Evolutionary conservation across 2,888 invertebrate genomes (phyloP), one percentile per base, ranked within the genome.

Genomic region (Synergus umbraculus): DNA sequence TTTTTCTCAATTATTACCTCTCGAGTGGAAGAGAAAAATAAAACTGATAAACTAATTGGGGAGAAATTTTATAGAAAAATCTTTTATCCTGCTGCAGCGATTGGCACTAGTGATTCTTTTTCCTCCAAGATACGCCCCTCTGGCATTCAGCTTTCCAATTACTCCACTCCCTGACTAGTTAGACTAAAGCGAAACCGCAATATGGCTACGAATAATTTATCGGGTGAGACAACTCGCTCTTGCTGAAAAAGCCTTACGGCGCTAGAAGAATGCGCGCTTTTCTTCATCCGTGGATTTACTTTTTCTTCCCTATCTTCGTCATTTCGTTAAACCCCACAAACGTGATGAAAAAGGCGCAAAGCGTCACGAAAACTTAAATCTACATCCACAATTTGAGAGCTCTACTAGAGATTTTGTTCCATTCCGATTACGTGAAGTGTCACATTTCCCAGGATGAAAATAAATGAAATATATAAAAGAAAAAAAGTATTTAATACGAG

Each of bases 141-240:
- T 69, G 69, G 69, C 69, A 69, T 69, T 69, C 69, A 69, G 49
- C 49, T 69, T 69, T 69, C 69, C 69, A 69, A 69, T 69, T 49
- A 69, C 69, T 69, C 29, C 69, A 69, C 69, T 69, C 49, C 69
- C 46, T 69, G 69, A 49, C 69, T 69, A 69, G 69, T 69, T 49
- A 69, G 69, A 69, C 69, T 69, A 49, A 67, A 67, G 67, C 67
- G 67, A 49, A 46, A 69, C 69, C 69, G 49, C 69, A 69, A 49
- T 69, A 69, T 69, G 49, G 49, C 49, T 29, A 69, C 49, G 69
- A 69, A 69, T 69, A 69, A 69, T 69, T 69, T 69, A 69, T 69
- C 69, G 49, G 22, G 4, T 29, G 29, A 49, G 69, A 69, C 69
- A 49, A 46, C 29, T 69, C 49, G 49, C 69, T 69, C 67, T 69